A percentile compares a stretch with the other conserved stretches of the same genome.
phyloP scores from a whole-genome alignment of 2,797 vertebrate species.

The Pipistrellus pipistrellus region DNA sequence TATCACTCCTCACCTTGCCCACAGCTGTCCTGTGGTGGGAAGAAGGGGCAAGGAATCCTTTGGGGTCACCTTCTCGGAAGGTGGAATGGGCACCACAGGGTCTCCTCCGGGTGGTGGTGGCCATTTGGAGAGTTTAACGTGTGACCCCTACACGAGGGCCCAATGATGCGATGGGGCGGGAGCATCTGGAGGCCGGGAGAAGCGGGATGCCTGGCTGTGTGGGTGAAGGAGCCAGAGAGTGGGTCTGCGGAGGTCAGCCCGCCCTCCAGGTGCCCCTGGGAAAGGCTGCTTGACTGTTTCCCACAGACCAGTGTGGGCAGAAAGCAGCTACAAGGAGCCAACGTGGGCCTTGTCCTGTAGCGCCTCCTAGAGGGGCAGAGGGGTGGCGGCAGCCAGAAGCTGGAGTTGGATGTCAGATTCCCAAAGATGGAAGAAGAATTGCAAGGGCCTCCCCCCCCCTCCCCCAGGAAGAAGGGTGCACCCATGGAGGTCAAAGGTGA shows the following conservation, averaged over 20 bases:
- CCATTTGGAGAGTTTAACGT: background rate
- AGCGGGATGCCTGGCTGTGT: fast-evolving
- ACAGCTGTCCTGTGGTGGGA: background rate
- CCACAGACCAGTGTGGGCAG: background rate
- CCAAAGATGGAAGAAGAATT: background rate
- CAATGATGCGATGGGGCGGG: background rate
- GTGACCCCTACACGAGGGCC: background rate
- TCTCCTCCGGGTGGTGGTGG: too few species aligned
- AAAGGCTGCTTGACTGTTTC: background rate
- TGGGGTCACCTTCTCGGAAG: background rate
- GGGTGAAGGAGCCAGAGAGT: background rate
- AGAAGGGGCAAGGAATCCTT: background rate
- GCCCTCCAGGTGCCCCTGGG: background rate
- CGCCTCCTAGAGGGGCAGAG: too few species aligned
- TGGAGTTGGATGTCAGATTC: background rate
- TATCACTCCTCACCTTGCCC: background rate
- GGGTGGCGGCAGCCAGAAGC: background rate
- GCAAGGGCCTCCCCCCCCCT: background rate
- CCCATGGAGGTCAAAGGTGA: background rate
- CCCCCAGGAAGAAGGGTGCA: background rate
- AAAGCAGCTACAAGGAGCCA: background rate
- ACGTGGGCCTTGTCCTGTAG: background rate
- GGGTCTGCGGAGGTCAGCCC: background rate
- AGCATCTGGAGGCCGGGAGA: background rate
- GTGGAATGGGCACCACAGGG: background rate